Percentiles rank a stretch among this genome's conserved stretches.
phyloP scores from a whole-genome alignment of 1,140 invertebrate species.

The Octopus sinensis region DNA sequence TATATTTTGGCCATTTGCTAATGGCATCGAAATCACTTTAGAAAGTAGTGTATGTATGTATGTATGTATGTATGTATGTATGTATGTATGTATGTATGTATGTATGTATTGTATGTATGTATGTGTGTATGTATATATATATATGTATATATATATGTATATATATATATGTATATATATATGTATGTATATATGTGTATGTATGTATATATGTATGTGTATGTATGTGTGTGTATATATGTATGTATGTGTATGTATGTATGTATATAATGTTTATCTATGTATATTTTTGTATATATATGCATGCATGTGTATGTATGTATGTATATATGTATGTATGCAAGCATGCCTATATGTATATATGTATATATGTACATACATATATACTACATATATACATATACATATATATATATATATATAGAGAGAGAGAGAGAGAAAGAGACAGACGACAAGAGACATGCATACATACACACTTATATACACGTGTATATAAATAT shows the following conservation, averaged over 20 bases:
- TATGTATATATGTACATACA: neutral
- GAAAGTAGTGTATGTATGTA: neutral
- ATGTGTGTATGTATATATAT: constrained; percentile 59
- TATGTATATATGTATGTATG: neutral
- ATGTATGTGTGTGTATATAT: constrained; percentile 46
- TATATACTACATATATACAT: neutral
- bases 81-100: neutral
- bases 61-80: neutral
- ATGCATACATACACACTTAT: constrained; percentile 16
- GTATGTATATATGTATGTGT: neutral
- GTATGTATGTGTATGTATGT: constrained; percentile 63
- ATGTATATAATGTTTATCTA: constrained; percentile 35
- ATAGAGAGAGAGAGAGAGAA: neutral
- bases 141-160: constrained; percentile 55
- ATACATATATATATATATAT: constrained; percentile 5
- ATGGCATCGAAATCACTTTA: too few relatives aligned
- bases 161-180: neutral
- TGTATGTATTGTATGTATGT: neutral
- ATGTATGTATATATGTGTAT: neutral
- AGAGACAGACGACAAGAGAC: neutral
- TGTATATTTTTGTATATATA: neutral
- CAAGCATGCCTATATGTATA: neutral
- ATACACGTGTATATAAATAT: constrained; percentile 4
- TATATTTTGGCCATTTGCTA: too few relatives aligned
- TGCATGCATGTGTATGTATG: constrained; percentile 34